Base-by-base conservation (phyloP, 2,797 vertebrate genomes). In the Sciurus carolinensis region DNA sequence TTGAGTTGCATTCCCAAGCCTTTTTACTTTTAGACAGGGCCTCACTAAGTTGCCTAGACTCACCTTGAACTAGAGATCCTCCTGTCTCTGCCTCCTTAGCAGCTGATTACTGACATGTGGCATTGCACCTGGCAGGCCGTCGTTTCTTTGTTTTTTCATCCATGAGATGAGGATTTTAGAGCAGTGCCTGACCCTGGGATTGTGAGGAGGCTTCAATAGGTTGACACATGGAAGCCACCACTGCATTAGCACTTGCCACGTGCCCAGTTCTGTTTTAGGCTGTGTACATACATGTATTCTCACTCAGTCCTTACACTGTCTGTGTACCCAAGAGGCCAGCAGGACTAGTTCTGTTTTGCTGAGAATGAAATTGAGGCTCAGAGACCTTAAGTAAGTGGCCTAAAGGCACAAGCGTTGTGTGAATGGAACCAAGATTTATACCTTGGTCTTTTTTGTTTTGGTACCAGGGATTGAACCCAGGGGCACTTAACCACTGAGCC, bases 101-200 rank as follows among this genome's bases (percentile, higher is more conserved):
- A 62, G 59, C 59, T 62, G 59, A 62, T 26, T 62, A 62, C 24
- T 24, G 22, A 7, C 59, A 62, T 26, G 59, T 62, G 24, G 22
- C 59, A 26, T 24, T 26, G 24, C 3, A 62, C 39, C 13, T 66
- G 47, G 7, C 9, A 62, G 62, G 17, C 20, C 66, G 86, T 90
- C n/a, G 39, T 88, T 84, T 94, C 83, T 77, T 54, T 50, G n/a
- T 71, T 75, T 87, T 81, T 87, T 81, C 28, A 26, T 83, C 75
- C 85, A 1, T 81, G 54, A 67, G 30, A 26, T 36, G 33, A 44
- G 33, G 39, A 62, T 54, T 93, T 93, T 64, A 92, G 28, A 72
- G 33, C 8, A 47, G 7, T 15, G 26, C 33, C 64, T 47, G 3
- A 12, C 92, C 7, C 50, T 39, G 42, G 9, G 28, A 4, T 39